Conservation (phyloP, 2,797 vertebrate species). For the Oceanodroma leucorhoa region DNA sequence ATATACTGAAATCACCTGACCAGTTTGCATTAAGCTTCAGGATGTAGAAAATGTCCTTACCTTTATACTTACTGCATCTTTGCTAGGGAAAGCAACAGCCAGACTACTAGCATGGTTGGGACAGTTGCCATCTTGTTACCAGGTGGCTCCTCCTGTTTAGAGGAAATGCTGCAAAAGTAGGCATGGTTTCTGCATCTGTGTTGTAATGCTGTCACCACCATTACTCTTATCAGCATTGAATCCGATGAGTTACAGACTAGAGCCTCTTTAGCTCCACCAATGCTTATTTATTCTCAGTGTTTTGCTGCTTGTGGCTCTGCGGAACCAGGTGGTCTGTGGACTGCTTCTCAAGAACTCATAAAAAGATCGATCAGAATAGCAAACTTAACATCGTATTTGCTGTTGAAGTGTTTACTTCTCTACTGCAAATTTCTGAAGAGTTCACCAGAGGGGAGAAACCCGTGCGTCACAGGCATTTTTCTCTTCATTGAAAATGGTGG, state of each 20-base stretch:
- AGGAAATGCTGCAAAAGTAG: not conserved
- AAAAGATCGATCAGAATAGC: not conserved
- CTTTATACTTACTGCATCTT: not conserved
- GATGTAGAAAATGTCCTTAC: not conserved
- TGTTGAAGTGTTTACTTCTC: not conserved
- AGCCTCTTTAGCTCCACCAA: not conserved
- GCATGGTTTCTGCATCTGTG: not conserved
- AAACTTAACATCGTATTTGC: not conserved
- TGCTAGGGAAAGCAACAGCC: not conserved
- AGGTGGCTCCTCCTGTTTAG: not conserved
- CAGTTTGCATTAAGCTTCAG: not conserved
- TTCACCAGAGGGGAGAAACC: not conserved
- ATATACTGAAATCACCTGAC: not conserved
- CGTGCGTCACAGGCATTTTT: fast-evolving
- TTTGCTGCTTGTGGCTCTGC: not conserved
- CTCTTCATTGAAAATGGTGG: not conserved
- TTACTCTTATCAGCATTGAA: not conserved
- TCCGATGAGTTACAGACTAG: not conserved
- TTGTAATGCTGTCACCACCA: not conserved
- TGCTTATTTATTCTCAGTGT: not conserved
- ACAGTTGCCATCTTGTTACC: not conserved
- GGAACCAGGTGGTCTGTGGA: not conserved
- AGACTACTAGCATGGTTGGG: not conserved
- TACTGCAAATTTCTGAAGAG: not conserved
- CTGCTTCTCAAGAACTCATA: not conserved